Conservation (phyloP, 2,888 invertebrate genomes). For the Zhuqinia jingwanae region DNA sequence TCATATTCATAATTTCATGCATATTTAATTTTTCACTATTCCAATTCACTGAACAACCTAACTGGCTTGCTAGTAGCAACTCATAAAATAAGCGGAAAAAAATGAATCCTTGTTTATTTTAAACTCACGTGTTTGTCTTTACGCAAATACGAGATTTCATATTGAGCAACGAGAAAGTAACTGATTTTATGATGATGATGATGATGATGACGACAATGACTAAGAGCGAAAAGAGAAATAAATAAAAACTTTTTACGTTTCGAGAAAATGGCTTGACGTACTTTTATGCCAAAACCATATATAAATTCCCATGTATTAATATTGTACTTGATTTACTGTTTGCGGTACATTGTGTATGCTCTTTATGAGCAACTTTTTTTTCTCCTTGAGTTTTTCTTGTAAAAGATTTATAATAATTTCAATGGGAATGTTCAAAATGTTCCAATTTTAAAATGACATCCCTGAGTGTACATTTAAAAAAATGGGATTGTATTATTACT, state of each 20-base stretch:
- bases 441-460: not conserved
- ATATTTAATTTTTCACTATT: conserved; percentile 71
- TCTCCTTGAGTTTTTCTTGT: not conserved
- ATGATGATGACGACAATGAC: too few species aligned
- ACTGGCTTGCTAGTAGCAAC: conserved; percentile 19
- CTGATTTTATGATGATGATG: not conserved
- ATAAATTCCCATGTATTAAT: too few species aligned
- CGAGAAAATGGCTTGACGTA: too few species aligned
- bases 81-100: too few species aligned
- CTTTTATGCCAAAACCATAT: too few species aligned
- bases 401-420: not conserved
- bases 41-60: conserved; percentile 52
- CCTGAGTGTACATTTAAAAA: not conserved
- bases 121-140: not conserved
- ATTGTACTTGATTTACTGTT: too few species aligned
- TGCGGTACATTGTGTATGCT: too few species aligned
- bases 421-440: not conserved
- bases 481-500: not conserved
- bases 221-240: too few species aligned
- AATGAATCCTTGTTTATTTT: too few species aligned
- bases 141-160: not conserved
- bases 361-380: too few species aligned
- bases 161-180: not conserved
- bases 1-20: conserved; percentile 77
- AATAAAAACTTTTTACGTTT: too few species aligned